Evolutionary conservation across 1,140 invertebrate genomes (phyloP), one percentile per base, ranked within the genome.

Genomic region (Chironomus striatipennis): DNA sequence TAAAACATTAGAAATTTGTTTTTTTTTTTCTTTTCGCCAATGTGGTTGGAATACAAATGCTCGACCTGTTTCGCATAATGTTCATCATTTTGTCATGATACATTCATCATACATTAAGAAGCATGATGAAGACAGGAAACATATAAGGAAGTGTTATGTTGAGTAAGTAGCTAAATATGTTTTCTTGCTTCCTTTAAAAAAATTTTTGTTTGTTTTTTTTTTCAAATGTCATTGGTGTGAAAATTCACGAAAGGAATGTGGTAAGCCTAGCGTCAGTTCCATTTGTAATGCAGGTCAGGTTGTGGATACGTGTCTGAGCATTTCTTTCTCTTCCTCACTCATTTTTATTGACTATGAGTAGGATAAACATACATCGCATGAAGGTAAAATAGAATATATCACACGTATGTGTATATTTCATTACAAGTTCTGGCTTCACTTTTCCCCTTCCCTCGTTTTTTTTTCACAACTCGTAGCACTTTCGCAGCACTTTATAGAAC

Each of bases 301-400:
- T 15, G 12, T 10, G 12, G 47, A 57, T 5, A 57, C 47, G 47
- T 57, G 47, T 57, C n/a, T 57, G 47, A 12, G 47, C 47, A n/a
- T n/a, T 57, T 57, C 15, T 57, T 34, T 34, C 24, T 34, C 24
- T 34, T 34, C 24, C 24, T 34, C 24, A 34, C 24, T 57, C 47
- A 57, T 57, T 57, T 57, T 57, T 57, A 57, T 57, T 57, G 47
- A 57, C 47, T 57, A 57, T 57, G 47, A 57, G n/a, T 57, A 57
- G 12, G 4, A 57, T 12, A 34, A 34, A 34, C 24, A 34, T 34
- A 34, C 24, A 47, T 15, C 5, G 47, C 4, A 57, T 57, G 12
- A 57, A n/a, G 47, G 12, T 12, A 57, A 57, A 57, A 57, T 57
- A 57, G 47, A 57, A 57, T 57, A 57, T 15, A 57, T 57, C 12